A percentile compares a stretch with the other conserved stretches of the same genome.
phyloP scores from a whole-genome alignment of 23 tunicate genomes.

The Diplosoma virens region DNA sequence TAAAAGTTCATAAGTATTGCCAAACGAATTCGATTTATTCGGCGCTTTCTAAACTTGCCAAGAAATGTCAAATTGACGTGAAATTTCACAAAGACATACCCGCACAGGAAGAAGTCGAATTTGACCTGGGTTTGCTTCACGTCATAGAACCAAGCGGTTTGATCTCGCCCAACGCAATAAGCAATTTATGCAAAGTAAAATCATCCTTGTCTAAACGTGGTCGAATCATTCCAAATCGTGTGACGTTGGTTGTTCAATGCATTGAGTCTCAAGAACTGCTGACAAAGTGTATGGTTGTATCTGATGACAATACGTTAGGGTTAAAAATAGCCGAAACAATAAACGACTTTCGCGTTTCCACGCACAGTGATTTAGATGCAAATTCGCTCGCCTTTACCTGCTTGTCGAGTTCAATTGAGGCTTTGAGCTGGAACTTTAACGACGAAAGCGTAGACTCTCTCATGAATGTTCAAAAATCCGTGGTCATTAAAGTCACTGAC shows the following conservation, averaged over 20 bases:
- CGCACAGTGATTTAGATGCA: slow-evolving; percentile 52
- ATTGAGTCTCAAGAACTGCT: slow-evolving; percentile 55
- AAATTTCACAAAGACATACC: not conserved
- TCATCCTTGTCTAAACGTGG: slow-evolving; percentile 18
- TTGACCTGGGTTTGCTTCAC: slow-evolving; percentile 38
- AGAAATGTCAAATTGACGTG: not conserved
- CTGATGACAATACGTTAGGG: slow-evolving; percentile 62
- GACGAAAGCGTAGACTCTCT: not conserved
- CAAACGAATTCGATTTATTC: slow-evolving; percentile 11
- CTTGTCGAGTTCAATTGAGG: not conserved
- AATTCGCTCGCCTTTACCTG: not conserved
- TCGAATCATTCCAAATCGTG: slow-evolving; percentile 38
- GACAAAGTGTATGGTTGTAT: slow-evolving; percentile 46
- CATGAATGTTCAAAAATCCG: not conserved
- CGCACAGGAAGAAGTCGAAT: not conserved
- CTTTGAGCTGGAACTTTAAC: slow-evolving; percentile 16
- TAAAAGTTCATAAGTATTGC: slow-evolving; percentile 32
- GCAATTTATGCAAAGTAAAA: slow-evolving; percentile 13
- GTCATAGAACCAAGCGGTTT: slow-evolving; percentile 64
- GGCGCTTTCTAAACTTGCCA: not conserved
- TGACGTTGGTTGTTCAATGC: slow-evolving; percentile 27
- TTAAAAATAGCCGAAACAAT: slow-evolving; percentile 48
- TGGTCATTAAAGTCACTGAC: slow-evolving; percentile 16
- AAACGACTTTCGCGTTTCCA: slow-evolving; percentile 49
- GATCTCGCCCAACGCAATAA: slow-evolving; percentile 39